A percentile compares a stretch with the other conserved stretches of the same genome.
Conservation (phyloP, 1,140 invertebrate species). For the Melipona quadrifasciata region DNA sequence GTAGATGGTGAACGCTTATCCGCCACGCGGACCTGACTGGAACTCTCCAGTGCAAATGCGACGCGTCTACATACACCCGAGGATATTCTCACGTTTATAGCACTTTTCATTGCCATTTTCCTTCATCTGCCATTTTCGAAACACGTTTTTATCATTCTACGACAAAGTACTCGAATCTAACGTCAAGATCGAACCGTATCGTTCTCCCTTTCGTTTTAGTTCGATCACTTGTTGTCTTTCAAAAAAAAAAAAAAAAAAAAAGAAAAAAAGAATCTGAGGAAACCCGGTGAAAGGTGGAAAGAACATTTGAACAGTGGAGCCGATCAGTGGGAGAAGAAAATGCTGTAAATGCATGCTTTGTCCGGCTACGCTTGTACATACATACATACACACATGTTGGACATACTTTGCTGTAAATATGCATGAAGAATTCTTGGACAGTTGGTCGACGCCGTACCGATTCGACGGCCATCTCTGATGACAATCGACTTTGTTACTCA, state of each 20-base stretch:
- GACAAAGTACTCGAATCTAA: not conserved
- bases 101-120: slow-evolving; percentile 5
- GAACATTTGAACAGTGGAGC: not conserved
- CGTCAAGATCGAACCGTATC: not conserved
- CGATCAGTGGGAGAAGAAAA: no score
- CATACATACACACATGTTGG: slow-evolving; percentile 1
- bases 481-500: slow-evolving; percentile 77
- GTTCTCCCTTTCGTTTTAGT: not conserved
- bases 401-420: slow-evolving; percentile 71
- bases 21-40: slow-evolving; percentile 71
- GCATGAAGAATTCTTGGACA: slow-evolving; percentile 70
- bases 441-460: slow-evolving; percentile 19
- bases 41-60: slow-evolving; percentile 37
- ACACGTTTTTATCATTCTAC: not conserved
- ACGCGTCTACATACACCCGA: slow-evolving; percentile 21
- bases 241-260: no score
- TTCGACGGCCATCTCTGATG: slow-evolving; percentile 61
- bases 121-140: not conserved
- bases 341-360: slow-evolving; percentile 66
- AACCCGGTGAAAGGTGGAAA: not conserved
- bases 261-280: not conserved
- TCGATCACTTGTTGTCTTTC: no score
- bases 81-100: not conserved
- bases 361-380: slow-evolving; percentile 62
- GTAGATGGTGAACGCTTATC: slow-evolving; percentile 60